A percentile compares a stretch with the other conserved stretches of the same genome.
Evolutionary conservation across 2,888 invertebrate genomes (phyloP).

Genomic region (Heliconius ismenius): DNA sequence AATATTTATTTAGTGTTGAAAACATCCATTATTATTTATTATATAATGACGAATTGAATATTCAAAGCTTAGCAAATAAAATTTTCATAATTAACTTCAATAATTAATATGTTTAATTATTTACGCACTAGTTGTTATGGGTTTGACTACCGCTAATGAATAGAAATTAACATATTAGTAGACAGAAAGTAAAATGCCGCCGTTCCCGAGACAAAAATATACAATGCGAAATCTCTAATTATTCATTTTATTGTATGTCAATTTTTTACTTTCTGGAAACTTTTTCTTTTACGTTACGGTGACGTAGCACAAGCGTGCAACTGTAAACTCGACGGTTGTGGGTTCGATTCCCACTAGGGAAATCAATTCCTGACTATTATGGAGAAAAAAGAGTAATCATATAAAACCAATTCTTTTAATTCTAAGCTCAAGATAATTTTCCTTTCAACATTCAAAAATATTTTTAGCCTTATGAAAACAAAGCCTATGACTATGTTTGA

Average conservation of each 20-base stretch:
- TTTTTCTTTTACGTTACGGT: too few relatives aligned
- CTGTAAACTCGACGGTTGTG: too few relatives aligned
- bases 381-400: too few relatives aligned
- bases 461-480: constrained; percentile 50
- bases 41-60: background rate
- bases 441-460: background rate
- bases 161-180: background rate
- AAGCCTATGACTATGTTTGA: constrained; percentile 81
- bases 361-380: too few relatives aligned
- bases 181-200: background rate
- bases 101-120: constrained; percentile 10
- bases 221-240: too few relatives aligned
- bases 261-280: too few relatives aligned
- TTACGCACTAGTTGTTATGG: background rate
- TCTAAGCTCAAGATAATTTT: too few relatives aligned
- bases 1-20: background rate
- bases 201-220: background rate
- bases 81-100: constrained; percentile 2
- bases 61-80: background rate
- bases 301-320: too few relatives aligned
- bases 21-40: background rate
- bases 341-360: too few relatives aligned
- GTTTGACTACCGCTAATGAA: background rate
- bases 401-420: too few relatives aligned
- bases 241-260: too few relatives aligned